phyloP scores from a whole-genome alignment of 2,113 vertebrate genomes.

The Phrynosoma platyrhinos region DNA sequence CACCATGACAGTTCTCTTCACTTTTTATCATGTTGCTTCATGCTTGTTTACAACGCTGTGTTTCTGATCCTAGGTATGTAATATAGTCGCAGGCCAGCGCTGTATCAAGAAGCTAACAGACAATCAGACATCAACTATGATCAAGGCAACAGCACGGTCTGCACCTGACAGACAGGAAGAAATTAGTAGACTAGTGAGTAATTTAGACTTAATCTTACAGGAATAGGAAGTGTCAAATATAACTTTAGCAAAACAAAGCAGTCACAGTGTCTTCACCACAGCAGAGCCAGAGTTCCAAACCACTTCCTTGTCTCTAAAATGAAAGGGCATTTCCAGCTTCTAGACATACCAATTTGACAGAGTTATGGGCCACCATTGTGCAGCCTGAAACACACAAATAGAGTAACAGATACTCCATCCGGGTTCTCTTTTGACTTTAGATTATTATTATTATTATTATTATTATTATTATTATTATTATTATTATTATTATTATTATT shows the following conservation, averaged over 20 bases:
- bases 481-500: no score
- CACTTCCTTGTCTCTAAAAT: neutral
- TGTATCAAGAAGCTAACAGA: constrained; percentile 99
- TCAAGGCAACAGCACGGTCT: constrained; percentile 97
- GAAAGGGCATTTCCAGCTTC: neutral
- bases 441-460: no score
- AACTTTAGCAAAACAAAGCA: neutral
- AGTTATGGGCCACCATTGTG: neutral
- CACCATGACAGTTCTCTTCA: accelerated
- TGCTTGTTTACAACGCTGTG: neutral
- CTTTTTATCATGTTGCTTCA: accelerated
- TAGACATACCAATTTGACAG: neutral
- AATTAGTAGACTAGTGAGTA: constrained; percentile 95
- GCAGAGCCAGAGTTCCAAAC: accelerated
- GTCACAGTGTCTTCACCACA: neutral
- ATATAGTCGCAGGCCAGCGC: constrained; percentile 96
- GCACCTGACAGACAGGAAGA: constrained; percentile 98
- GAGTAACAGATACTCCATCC: neutral
- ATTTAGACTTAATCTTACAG: constrained; percentile 25
- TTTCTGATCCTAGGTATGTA: constrained; percentile 87
- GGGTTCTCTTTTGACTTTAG: no score
- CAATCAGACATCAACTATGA: constrained; percentile 99
- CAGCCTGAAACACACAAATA: neutral
- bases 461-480: no score
- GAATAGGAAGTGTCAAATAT: neutral